Base-by-base conservation (phyloP, 2,888 invertebrate species). In the Drosophila setosimentum region DNA sequence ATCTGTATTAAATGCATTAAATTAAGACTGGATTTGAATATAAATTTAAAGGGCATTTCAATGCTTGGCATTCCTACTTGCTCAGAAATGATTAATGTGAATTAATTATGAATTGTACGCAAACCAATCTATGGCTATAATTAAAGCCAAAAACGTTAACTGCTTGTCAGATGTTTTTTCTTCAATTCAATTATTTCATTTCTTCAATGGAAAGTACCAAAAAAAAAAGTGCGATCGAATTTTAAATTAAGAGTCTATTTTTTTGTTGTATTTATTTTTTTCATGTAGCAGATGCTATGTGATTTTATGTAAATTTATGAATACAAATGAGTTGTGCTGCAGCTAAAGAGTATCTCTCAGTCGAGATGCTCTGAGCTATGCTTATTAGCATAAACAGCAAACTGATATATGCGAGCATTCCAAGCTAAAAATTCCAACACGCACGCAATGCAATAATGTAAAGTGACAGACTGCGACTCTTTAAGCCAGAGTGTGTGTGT, bases 381-480 rank as follows among this genome's bases (percentile, higher is more conserved):
- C 7, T 37, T 75, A 71, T 75, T 72, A 68, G 75, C 79, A 76
- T 73, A 80, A 69, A 64, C 55, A 63, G 35, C 40, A 4, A 33
- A 45, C 37, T 29, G 60, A 73, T 60, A 37, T 37, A 61, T 29
- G 53, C 24, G 42, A 29, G 18, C 42, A 50, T 66, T 64, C 61
- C 45, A 16, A 45, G 45, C 24, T 16, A 8, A 4, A 45, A 45
- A 45, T 45, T 16, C 45, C 58, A 45, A 50, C 78, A 73, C 64
- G 68, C 57, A 72, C 40, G 37, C 40, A 45, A 18, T 53, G 45
- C 33, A 54, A 29, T 50, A 49, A 60, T 51, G 27, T 21, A 18
- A 21, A 40, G 37, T 50, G 62, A 64, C 37, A 40, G 30, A 24
- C 24, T n/a, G 35, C 35, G n/a, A 11, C 21, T 48, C 16, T 48